Evolutionary conservation across 2,797 vertebrate genomes (phyloP).

Genomic region (Tolypeutes matacus): DNA sequence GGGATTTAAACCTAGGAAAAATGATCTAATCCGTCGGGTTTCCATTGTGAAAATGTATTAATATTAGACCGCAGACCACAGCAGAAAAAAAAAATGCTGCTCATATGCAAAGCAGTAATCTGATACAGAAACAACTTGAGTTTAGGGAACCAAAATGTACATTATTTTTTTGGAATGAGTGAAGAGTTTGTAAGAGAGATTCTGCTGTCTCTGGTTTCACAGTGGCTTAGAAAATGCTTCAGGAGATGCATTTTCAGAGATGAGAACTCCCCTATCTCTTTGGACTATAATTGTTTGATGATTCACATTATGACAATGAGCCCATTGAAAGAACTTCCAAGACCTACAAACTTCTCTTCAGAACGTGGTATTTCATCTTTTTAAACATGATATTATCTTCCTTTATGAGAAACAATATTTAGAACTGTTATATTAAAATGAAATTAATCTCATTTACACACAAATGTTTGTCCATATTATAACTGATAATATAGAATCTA

Average conservation of each 20-base stretch:
- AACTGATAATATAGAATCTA: background rate
- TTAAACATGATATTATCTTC: slow-evolving; percentile 5
- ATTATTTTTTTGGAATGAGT: slow-evolving; percentile 81
- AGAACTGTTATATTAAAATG: background rate
- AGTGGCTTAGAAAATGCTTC: background rate
- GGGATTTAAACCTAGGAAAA: slow-evolving; percentile 85
- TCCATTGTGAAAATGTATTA: slow-evolving; percentile 88
- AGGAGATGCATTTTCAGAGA: slow-evolving; percentile 42
- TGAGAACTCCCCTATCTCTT: background rate
- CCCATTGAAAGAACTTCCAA: background rate
- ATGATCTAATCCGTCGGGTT: slow-evolving; percentile 87
- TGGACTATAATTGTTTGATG: background rate
- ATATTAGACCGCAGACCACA: slow-evolving; percentile 86
- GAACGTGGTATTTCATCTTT: background rate
- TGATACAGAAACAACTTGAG: slow-evolving; percentile 81
- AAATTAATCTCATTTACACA: slow-evolving; percentile 40
- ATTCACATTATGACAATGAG: background rate
- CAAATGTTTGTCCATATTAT: background rate
- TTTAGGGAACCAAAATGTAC: slow-evolving; percentile 81
- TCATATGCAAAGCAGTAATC: slow-evolving; percentile 86
- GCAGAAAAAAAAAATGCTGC: slow-evolving; percentile 73
- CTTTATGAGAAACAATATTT: slow-evolving; percentile 31
- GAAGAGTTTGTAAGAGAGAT: slow-evolving; percentile 70
- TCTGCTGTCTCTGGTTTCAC: background rate
- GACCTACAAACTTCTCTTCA: background rate